A percentile compares a stretch with the other conserved stretches of the same genome.
These are phyloP conservation scores for Oscarella lobularis DNA, from an alignment of 37 sponge, comb jelly and placozoan species.

Conservation along the genomic window DNA sequence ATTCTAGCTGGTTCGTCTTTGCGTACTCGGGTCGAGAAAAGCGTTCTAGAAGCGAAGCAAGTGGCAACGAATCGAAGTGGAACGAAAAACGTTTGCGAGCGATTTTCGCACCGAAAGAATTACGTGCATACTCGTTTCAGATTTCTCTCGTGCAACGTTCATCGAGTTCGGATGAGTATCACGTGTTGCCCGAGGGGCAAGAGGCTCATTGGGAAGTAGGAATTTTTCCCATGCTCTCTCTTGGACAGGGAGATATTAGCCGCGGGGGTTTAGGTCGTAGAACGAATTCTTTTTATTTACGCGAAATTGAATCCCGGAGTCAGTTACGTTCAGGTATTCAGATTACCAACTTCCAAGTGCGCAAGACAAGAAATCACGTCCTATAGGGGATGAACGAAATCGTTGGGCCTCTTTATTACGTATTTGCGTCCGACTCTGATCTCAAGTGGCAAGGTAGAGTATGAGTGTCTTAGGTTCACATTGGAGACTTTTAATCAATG, in stretches of 20 bases:
- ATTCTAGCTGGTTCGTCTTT: constrained; percentile 12
- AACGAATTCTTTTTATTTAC: constrained; percentile 81
- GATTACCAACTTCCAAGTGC: background rate
- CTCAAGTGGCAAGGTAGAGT: constrained; percentile 53
- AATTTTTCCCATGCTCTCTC: too few species aligned
- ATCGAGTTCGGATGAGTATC: constrained; percentile 8
- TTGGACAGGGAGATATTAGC: background rate
- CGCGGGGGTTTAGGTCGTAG: constrained; percentile 51
- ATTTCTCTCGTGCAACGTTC: background rate
- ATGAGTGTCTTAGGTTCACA: too few species aligned
- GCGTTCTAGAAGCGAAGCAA: constrained; percentile 31
- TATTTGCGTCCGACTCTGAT: constrained; percentile 77
- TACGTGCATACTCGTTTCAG: background rate
- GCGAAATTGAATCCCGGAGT: constrained; percentile 89
- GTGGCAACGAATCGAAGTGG: constrained; percentile 42
- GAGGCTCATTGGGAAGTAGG: constrained; percentile 99
- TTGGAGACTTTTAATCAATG: constrained; percentile 1
- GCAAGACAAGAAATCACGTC: background rate
- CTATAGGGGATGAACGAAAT: constrained; percentile 96
- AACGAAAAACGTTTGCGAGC: constrained; percentile 37
- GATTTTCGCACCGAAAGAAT: constrained; percentile 1
- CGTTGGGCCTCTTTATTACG: constrained; percentile 85
- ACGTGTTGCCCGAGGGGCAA: constrained; percentile 47
- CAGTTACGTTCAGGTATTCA: constrained; percentile 65
- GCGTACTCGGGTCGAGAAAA: constrained; percentile 41